phyloP scores from a whole-genome alignment of 2,888 invertebrate genomes.

The Lycophotia porphyrea region DNA sequence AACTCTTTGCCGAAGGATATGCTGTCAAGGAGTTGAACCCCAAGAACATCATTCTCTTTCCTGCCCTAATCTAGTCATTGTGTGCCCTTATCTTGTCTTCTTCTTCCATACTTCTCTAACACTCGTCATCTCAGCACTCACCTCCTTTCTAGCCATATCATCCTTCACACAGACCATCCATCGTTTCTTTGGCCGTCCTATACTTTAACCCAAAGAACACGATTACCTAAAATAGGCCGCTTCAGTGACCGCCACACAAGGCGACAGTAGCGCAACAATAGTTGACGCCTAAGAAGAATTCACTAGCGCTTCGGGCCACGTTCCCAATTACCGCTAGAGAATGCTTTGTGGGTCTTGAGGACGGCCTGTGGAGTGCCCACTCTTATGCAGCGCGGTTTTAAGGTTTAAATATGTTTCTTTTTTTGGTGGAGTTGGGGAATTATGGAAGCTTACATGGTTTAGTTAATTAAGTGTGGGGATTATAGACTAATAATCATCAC shows the following conservation, averaged over 20 bases:
- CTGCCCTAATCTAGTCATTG: too few species aligned
- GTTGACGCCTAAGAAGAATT: constrained; percentile 39
- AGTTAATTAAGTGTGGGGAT: constrained; percentile 4
- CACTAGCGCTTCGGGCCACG: constrained; percentile 59
- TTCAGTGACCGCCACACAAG: not conserved
- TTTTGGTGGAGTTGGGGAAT: constrained; percentile 22
- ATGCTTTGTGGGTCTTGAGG: constrained; percentile 54
- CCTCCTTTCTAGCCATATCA: too few species aligned
- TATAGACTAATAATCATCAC: too few species aligned
- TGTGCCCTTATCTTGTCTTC: too few species aligned
- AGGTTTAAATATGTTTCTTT: constrained; percentile 27
- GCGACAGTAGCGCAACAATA: constrained; percentile 46
- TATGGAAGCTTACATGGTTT: not conserved
- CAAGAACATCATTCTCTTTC: too few species aligned
- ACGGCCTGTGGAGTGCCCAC: constrained; percentile 20
- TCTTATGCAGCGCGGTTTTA: constrained; percentile 35
- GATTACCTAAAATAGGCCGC: not conserved
- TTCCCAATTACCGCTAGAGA: constrained; percentile 62
- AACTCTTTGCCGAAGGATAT: not conserved
- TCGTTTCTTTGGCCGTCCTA: too few species aligned
- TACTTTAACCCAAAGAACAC: not conserved
- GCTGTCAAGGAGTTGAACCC: not conserved
- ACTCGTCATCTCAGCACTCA: too few species aligned
- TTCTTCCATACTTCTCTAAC: too few species aligned
- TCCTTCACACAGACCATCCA: too few species aligned